A percentile compares a stretch with the other conserved stretches of the same genome.
Evolutionary conservation across 1,140 invertebrate genomes (phyloP).

Genomic region (Bombus polaris): DNA sequence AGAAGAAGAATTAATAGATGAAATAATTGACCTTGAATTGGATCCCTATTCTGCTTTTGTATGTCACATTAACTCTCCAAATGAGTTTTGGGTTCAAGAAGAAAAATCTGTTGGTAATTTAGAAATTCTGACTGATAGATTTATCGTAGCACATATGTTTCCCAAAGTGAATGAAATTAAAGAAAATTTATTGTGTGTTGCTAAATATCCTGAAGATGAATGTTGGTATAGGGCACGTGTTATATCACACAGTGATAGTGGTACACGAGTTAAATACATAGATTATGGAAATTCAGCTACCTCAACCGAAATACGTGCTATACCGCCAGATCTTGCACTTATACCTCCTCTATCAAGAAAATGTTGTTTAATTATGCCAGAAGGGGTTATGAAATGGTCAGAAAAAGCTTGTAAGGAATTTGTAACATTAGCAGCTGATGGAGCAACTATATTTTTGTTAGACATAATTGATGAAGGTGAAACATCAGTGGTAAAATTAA

Average conservation of each 20-base stretch:
- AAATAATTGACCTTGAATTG: conserved; percentile 71
- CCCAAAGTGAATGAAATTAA: conserved; percentile 79
- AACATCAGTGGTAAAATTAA: conserved; percentile 87
- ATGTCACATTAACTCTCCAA: conserved; percentile 84
- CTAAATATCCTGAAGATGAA: conserved; percentile 86
- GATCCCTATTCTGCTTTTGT: conserved; percentile 80
- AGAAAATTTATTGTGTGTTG: conserved; percentile 85
- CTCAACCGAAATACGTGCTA: conserved; percentile 73
- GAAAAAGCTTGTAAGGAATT: conserved; percentile 72
- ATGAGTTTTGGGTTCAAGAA: conserved; percentile 87
- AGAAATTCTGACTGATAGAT: conserved; percentile 84
- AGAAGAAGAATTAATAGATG: conserved; percentile 71
- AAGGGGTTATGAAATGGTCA: conserved; percentile 72
- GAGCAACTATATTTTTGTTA: conserved; percentile 76
- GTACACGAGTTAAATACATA: conserved; percentile 82
- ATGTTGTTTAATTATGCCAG: conserved; percentile 75
- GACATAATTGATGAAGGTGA: conserved; percentile 83
- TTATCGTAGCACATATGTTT: conserved; percentile 83
- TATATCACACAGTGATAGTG: conserved; percentile 67
- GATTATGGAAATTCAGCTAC: conserved; percentile 84
- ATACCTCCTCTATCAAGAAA: conserved; percentile 77
- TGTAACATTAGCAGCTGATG: conserved; percentile 70
- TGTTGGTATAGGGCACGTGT: conserved; percentile 86
- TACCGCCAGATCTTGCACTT: conserved; percentile 76
- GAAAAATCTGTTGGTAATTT: conserved; percentile 82